Evolutionary conservation across 1,140 invertebrate genomes (phyloP).

Genomic region (Andricus grossulariae): DNA sequence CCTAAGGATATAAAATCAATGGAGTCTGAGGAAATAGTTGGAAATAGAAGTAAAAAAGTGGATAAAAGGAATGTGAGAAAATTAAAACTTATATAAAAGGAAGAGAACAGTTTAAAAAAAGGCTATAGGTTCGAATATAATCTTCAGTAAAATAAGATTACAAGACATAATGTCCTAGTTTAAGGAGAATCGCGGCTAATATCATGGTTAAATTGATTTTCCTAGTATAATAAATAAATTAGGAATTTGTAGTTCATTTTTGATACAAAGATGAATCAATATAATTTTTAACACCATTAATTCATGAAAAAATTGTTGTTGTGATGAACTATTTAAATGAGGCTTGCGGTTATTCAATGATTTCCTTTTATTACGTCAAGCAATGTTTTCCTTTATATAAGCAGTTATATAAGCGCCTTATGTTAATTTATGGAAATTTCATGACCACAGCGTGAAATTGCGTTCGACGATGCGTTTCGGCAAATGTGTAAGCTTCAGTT

Average conservation of each 20-base stretch:
- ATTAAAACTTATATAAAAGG: slow-evolving; percentile 35
- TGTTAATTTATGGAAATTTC: too few species aligned
- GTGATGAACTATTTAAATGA: not conserved
- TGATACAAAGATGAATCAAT: not conserved
- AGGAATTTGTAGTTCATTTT: not conserved
- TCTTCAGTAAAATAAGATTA: not conserved
- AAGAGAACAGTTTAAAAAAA: slow-evolving; percentile 36
- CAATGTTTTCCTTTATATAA: too few species aligned
- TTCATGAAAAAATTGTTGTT: not conserved
- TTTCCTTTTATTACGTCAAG: too few species aligned
- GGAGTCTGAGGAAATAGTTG: slow-evolving; percentile 47
- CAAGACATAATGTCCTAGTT: not conserved
- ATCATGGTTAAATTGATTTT: not conserved
- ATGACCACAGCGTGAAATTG: too few species aligned
- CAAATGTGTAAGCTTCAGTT: too few species aligned
- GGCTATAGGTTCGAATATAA: slow-evolving; percentile 37
- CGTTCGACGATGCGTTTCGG: too few species aligned
- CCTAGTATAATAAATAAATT: not conserved
- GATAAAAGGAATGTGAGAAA: slow-evolving; percentile 48
- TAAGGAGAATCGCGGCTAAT: not conserved
- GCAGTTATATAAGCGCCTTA: too few species aligned
- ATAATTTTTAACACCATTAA: not conserved
- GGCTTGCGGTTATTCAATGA: too few species aligned
- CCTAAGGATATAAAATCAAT: slow-evolving; percentile 48
- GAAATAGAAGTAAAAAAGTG: slow-evolving; percentile 40